A percentile compares a stretch with the other conserved stretches of the same genome.
These are phyloP conservation scores for Sterrhoptilus dennistouni DNA, from an alignment of 2,113 vertebrate species.

Conservation along the genomic window DNA sequence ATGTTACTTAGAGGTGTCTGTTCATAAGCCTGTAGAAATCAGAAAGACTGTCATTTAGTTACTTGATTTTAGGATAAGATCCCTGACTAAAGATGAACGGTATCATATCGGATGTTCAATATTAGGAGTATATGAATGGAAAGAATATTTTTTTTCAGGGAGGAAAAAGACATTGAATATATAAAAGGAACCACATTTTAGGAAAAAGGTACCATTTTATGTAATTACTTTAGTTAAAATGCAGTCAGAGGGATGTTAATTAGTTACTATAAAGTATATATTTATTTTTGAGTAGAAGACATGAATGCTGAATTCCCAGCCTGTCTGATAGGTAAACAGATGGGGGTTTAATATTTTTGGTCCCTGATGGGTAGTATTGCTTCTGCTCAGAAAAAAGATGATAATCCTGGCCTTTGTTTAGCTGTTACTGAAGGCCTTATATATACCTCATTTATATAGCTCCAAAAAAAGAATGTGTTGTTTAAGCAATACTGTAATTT, in stretches of 20 bases:
- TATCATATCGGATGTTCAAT: background rate
- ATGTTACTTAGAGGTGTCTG: background rate
- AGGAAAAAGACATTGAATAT: background rate
- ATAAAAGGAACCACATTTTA: background rate
- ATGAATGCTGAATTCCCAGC: background rate
- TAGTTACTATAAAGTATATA: background rate
- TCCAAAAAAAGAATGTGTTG: conserved; percentile 4
- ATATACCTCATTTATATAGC: conserved; percentile 22
- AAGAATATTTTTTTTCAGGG: background rate
- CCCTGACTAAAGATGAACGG: background rate
- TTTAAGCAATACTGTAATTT: conserved; percentile 24
- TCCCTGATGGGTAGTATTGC: background rate
- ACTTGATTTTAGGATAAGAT: background rate
- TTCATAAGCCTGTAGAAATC: background rate
- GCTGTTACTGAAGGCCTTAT: background rate
- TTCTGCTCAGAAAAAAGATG: background rate
- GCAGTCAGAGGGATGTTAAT: background rate
- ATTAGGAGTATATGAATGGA: background rate
- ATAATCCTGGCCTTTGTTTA: background rate
- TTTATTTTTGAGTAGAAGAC: background rate
- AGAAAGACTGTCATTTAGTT: background rate
- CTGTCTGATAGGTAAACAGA: background rate
- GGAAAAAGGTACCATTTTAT: background rate
- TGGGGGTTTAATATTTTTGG: background rate
- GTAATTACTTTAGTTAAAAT: background rate